Evolutionary conservation across 2,113 vertebrate genomes (phyloP), one percentile per base, ranked within the genome.

Genomic region (Aix galericulata): DNA sequence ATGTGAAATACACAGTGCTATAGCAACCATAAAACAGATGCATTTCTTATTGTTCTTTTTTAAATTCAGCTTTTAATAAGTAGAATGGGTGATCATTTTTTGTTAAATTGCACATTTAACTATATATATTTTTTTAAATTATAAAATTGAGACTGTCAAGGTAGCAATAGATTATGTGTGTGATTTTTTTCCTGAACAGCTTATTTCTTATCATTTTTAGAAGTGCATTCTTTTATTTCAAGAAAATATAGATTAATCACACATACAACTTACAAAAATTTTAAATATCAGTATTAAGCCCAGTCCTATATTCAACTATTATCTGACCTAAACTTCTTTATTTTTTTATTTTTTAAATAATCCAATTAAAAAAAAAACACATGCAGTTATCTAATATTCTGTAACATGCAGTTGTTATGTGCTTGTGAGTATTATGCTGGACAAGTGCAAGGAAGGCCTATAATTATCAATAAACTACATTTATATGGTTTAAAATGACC

Each of bases 1-100:
- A 95, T 90, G 55, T 90, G 94, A 95, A 94, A 97, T 93, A 86
- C 82, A 38, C 91, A 95, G 79, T 94, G 94, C 94, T 97, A 96
- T 95, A 95, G 95, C 95, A 97, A 95, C 95, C 89, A 78, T 74
- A 93, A 94, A 94, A 73, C 82, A 72, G 82, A 82, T 74, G 73
- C 79, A 71, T 95, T 95, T 94, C 87, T 72, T 82, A 83, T 78
- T 32, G 59, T 80, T 94, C 79, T 83, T 93, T 95, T 85, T 88
- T 67, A 89, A 93, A 94, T 87, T 79, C 67, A 68, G 82, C 63
- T 88, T 95, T 93, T 88, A 80, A n/a, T 91, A 92, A 82, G 36
- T 69, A 60, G 44, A 93, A 77, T 34, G n/a, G 13, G 29, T 71
- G 59, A 86, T 81, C 6, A 23, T 73, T 69, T 89, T 60, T 80